Evolutionary conservation across 2,113 vertebrate genomes (phyloP).

Genomic region (Baryphthengus martii): DNA sequence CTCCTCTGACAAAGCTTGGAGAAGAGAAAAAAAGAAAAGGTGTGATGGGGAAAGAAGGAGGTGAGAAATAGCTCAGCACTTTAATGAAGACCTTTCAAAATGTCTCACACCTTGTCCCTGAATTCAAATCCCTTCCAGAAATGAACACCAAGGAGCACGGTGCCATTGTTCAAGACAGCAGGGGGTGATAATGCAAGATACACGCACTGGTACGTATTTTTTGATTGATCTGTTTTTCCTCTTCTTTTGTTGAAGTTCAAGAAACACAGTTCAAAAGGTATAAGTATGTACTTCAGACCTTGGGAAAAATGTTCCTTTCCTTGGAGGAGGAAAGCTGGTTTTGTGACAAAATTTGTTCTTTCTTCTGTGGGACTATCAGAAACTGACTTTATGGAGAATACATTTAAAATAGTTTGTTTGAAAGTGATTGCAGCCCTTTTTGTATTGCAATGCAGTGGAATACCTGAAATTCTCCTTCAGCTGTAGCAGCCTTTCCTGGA

Average conservation of each 20-base stretch:
- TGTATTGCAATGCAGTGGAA: background rate
- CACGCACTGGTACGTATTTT: fast-evolving
- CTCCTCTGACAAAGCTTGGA: background rate
- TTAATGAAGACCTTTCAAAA: background rate
- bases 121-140: background rate
- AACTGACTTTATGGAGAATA: background rate
- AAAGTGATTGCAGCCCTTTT: background rate
- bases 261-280: background rate
- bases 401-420: background rate
- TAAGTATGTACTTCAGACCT: background rate
- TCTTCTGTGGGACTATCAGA: background rate
- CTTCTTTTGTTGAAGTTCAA: background rate
- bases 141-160: fast-evolving
- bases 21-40: background rate
- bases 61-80: background rate
- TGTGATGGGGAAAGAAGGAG: background rate
- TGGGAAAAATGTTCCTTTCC: background rate
- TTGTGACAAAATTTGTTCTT: background rate
- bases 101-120: slow-evolving; percentile 1
- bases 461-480: background rate
- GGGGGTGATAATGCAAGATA: background rate
- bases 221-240: background rate
- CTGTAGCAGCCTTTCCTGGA: background rate
- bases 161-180: fast-evolving
- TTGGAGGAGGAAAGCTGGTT: background rate